A percentile compares a stretch with the other conserved stretches of the same genome.
phyloP scores from a whole-genome alignment of 2,113 vertebrate genomes.

The Labeo rohita region DNA sequence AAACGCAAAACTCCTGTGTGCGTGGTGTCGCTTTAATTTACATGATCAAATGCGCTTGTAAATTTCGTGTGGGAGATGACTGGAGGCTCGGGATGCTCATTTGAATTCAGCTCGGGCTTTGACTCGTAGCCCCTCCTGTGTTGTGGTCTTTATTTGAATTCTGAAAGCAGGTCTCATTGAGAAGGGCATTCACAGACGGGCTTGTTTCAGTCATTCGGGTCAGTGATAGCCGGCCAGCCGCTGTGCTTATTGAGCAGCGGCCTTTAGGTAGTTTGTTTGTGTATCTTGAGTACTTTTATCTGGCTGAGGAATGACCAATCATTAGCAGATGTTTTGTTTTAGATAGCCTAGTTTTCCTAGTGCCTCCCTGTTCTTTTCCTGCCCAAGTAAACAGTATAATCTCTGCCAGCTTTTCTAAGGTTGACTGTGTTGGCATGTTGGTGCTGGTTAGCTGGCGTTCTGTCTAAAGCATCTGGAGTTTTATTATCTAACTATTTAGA shows the following conservation, averaged over 20 bases:
- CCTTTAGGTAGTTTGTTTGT: background rate
- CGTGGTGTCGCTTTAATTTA: constrained; percentile 19
- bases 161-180: constrained; percentile 14
- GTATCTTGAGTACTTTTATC: background rate
- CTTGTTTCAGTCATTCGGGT: background rate
- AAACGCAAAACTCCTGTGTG: constrained; percentile 15
- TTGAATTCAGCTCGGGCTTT: constrained; percentile 10
- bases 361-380: background rate
- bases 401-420: background rate
- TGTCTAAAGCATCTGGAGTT: constrained; percentile 5
- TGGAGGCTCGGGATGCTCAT: background rate
- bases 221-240: background rate
- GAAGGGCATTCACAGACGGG: background rate
- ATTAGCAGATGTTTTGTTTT: background rate
- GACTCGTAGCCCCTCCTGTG: constrained; percentile 12
- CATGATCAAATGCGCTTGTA: constrained; percentile 36
- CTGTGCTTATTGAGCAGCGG: background rate
- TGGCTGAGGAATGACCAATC: constrained; percentile 12
- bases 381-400: background rate
- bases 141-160: constrained; percentile 23
- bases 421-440: background rate
- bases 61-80: constrained; percentile 25
- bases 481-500: constrained; percentile 18
- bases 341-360: background rate
- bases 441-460: background rate